A percentile compares a stretch with the other conserved stretches of the same genome.
phyloP scores from a whole-genome alignment of 2,113 vertebrate species.

The Cyprinodon tularosa region DNA sequence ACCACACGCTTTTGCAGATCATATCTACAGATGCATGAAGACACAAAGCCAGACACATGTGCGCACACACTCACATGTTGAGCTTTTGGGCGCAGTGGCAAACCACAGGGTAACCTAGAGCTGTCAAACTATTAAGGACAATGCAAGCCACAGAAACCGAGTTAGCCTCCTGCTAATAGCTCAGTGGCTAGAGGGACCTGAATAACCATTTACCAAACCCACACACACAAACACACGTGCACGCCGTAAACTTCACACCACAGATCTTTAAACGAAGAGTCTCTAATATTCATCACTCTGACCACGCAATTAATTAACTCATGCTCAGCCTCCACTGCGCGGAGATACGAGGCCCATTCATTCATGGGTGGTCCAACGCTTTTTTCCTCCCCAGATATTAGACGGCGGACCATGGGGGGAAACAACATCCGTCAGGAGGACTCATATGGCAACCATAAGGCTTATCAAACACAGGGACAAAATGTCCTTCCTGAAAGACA shows the following conservation, averaged over 20 bases:
- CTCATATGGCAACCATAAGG: slow-evolving; percentile 79
- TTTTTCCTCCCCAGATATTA: slow-evolving; percentile 26
- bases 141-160: slow-evolving; percentile 73
- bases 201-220: slow-evolving; percentile 45
- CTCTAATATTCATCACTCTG: slow-evolving; percentile 49
- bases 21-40: slow-evolving; percentile 20
- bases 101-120: slow-evolving; percentile 71
- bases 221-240: not conserved
- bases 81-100: slow-evolving; percentile 55
- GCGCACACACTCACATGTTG: slow-evolving; percentile 10
- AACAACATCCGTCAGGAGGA: slow-evolving; percentile 47
- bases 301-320: slow-evolving; percentile 63
- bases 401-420: slow-evolving; percentile 35
- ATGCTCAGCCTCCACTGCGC: slow-evolving; percentile 20
- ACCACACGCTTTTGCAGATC: slow-evolving; percentile 13
- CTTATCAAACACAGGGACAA: slow-evolving; percentile 68
- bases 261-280: slow-evolving; percentile 53
- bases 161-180: slow-evolving; percentile 70
- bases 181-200: slow-evolving; percentile 64
- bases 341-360: slow-evolving; percentile 23
- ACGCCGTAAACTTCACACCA: slow-evolving; percentile 46
- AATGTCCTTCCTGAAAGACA: slow-evolving; percentile 57
- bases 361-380: slow-evolving; percentile 54
- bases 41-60: slow-evolving; percentile 21
- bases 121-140: slow-evolving; percentile 76